Evolutionary conservation across 30 jellyfish, hydroid and myxozoan genomes (phyloP).

Genomic region (Chrysaora quinquecirrha): DNA sequence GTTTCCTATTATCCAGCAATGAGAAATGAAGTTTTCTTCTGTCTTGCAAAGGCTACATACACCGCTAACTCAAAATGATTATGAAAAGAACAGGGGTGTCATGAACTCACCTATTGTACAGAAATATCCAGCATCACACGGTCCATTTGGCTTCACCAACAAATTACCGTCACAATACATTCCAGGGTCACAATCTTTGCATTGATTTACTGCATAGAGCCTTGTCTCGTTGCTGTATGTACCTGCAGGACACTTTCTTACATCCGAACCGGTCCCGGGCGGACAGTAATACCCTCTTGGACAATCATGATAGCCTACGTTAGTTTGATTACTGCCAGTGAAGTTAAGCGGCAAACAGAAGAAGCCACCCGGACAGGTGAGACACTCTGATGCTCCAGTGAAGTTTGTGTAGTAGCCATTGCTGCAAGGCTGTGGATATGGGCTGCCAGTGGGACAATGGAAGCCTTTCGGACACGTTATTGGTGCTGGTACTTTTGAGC

Average conservation of each 20-base stretch:
- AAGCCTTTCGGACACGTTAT: constrained; percentile 91
- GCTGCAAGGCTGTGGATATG: constrained; percentile 89
- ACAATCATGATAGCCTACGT: constrained; percentile 77
- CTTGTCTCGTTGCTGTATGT: constrained; percentile 92
- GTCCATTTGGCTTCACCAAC: constrained; percentile 72
- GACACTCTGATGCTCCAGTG: constrained; percentile 88
- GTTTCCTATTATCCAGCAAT: too few relatives aligned
- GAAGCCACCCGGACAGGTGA: constrained; percentile 84
- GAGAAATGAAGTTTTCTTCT: too few relatives aligned
- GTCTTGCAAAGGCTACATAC: too few relatives aligned
- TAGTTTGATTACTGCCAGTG: constrained; percentile 37
- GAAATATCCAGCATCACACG: constrained; percentile 85
- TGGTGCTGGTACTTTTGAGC: constrained; percentile 84
- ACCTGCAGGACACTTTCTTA: constrained; percentile 93
- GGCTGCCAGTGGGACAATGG: constrained; percentile 95
- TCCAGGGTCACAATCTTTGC: constrained; percentile 93
- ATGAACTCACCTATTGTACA: constrained; percentile 91
- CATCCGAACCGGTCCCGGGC: constrained; percentile 77
- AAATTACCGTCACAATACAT: constrained; percentile 76
- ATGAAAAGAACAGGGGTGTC: too few relatives aligned
- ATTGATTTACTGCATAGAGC: constrained; percentile 63
- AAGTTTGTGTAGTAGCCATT: constrained; percentile 83
- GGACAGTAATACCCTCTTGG: constrained; percentile 97
- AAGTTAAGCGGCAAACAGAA: constrained; percentile 84
- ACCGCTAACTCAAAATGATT: too few relatives aligned